Evolutionary conservation across 1,140 invertebrate species (phyloP), one percentile per base, ranked within the genome.

Genomic region (Drosophila albomicans): DNA sequence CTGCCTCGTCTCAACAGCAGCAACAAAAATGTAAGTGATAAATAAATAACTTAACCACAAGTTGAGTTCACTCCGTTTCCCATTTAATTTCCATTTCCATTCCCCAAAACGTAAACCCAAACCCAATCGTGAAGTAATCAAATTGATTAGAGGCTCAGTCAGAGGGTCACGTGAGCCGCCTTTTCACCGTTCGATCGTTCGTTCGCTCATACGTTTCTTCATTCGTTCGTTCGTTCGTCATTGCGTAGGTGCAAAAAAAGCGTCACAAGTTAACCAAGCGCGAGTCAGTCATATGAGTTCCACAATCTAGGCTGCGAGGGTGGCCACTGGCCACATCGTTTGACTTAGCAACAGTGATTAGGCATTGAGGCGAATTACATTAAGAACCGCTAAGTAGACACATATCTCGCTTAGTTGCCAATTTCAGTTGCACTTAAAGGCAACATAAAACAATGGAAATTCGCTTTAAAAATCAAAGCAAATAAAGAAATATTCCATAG

Each of bases 161-260:
- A 32, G 2, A 54, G 51, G 66, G 67, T 63, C 73, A 71, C 73
- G 56, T 75, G 68, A 71, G 59, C 13, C 3, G 8, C 16, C 68
- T 71, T 73, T 76, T 76, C 62, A 61, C 61, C 54, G 49, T 38
- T 25, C 20, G 20, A 25, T 25, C 20, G 20, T 25, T 25, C 20
- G 20, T 25, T 25, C 20, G 20, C 20, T 25, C 20, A 25, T 25
- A 25, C 20, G 20, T 25, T 25, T 25, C 20, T 25, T 25, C 20
- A 25, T 25, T 25, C 20, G 20, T 25, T 25, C 20, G 20, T 25
- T 25, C 20, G 20, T 25, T 56, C 66, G 56, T 62, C 61, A 76
- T 74, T 87, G 82, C 82, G 78, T 85, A 85, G 82, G 82, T 86
- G 82, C 82, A 82, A 86, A 84, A 69, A 49, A 25, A 51, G 25